Percentiles rank a stretch among this genome's conserved stretches.
Evolutionary conservation across 1,140 invertebrate species (phyloP).

Genomic region (Yoshiicerus persimilis): DNA sequence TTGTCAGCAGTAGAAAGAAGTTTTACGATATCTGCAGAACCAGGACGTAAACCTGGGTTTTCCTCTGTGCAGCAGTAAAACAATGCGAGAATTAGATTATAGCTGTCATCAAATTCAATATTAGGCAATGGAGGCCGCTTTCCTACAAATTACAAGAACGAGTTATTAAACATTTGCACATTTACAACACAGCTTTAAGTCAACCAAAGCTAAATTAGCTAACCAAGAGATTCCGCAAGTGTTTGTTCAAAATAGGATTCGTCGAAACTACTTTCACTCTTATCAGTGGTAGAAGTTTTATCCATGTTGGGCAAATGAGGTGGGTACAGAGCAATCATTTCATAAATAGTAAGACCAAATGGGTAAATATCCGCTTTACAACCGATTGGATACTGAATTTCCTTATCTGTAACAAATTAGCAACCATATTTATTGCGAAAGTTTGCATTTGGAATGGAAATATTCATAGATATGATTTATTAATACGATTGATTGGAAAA

Average conservation of each 20-base stretch:
- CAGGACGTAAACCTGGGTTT: slow-evolving; percentile 63
- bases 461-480: too few species aligned
- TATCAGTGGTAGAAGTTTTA: neutral
- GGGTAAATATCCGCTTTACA: slow-evolving; percentile 71
- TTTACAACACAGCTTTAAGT: too few species aligned
- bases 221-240: slow-evolving; percentile 32
- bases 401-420: neutral
- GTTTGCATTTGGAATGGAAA: too few species aligned
- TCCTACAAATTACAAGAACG: slow-evolving; percentile 41
- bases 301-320: slow-evolving; percentile 59
- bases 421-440: neutral
- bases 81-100: slow-evolving; percentile 66
- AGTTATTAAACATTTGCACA: neutral
- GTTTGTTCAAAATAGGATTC: slow-evolving; percentile 44
- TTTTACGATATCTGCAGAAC: slow-evolving; percentile 56
- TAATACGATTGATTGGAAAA: too few species aligned
- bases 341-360: slow-evolving; percentile 74
- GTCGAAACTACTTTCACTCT: slow-evolving; percentile 34
- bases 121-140: slow-evolving; percentile 69
- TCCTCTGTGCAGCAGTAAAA: slow-evolving; percentile 72
- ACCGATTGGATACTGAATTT: neutral
- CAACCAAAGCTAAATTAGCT: neutral
- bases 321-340: slow-evolving; percentile 72
- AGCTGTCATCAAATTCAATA: slow-evolving; percentile 63
- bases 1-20: neutral